Conservation (phyloP, 92 coral and sea anemone genomes). For the Metridium senile region DNA sequence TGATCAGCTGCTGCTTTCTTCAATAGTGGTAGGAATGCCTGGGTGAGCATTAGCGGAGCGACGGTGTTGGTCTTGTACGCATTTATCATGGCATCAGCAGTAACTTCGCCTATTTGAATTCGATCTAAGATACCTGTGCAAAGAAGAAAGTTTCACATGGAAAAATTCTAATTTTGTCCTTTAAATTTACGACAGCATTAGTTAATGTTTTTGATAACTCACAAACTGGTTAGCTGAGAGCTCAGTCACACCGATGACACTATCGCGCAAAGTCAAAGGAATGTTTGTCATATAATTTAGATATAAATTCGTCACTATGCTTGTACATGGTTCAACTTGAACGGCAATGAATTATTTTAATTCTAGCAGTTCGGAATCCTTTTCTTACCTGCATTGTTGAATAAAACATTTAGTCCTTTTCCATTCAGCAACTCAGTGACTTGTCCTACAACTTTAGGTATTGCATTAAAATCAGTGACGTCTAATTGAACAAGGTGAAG, state of each 20-base stretch:
- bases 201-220: too few relatives aligned
- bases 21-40: constrained; percentile 70
- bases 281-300: too few relatives aligned
- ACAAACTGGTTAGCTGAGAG: too few relatives aligned
- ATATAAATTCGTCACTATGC: too few relatives aligned
- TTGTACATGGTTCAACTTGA: too few relatives aligned
- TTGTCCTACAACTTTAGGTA: constrained; percentile 46
- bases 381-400: constrained; percentile 84
- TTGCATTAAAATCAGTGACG: constrained; percentile 47
- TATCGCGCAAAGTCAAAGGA: too few relatives aligned
- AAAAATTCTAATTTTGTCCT: too few relatives aligned
- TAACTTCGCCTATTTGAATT: constrained; percentile 52
- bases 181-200: too few relatives aligned
- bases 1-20: constrained; percentile 50
- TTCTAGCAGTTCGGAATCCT: too few relatives aligned
- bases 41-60: constrained; percentile 77
- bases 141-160: background rate
- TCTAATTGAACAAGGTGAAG: constrained; percentile 64
- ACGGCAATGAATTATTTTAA: too few relatives aligned
- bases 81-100: constrained; percentile 64
- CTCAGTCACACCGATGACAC: too few relatives aligned
- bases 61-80: constrained; percentile 65
- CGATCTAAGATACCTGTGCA: background rate
- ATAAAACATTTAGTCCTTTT: constrained; percentile 66
- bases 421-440: constrained; percentile 49